Percentiles rank a stretch among this genome's conserved stretches.
Conservation (phyloP, 2,113 vertebrate species). For the Hyaena hyaena region DNA sequence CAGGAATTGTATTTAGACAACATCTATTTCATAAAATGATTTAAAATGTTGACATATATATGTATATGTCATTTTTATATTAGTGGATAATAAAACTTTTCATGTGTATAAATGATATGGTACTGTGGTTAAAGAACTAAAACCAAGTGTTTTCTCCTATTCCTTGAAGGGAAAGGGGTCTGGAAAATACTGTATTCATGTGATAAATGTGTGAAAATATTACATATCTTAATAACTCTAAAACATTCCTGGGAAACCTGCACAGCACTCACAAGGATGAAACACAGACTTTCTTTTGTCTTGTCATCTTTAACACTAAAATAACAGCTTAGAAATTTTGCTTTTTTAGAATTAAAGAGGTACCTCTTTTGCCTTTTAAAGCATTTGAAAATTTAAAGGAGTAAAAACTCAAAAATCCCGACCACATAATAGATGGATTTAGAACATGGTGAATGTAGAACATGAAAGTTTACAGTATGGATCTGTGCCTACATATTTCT, state of each 20-base stretch:
- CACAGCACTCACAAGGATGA: constrained; percentile 41
- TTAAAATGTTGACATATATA: not conserved
- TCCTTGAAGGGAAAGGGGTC: not conserved
- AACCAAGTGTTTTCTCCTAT: not conserved
- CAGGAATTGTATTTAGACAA: not conserved
- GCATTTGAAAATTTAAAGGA: constrained; percentile 85
- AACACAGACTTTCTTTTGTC: constrained; percentile 73
- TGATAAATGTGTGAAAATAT: constrained; percentile 41
- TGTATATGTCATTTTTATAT: not conserved
- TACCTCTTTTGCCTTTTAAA: constrained; percentile 82
- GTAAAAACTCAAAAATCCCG: constrained; percentile 86
- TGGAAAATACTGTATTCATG: constrained; percentile 48
- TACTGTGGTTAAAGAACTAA: not conserved
- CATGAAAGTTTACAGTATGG: constrained; percentile 87
- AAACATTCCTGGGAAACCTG: constrained; percentile 69
- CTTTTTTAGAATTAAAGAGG: constrained; percentile 81
- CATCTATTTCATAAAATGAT: not conserved
- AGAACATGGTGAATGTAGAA: constrained; percentile 85
- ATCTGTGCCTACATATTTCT: constrained; percentile 85
- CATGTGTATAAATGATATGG: not conserved
- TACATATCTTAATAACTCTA: constrained; percentile 56
- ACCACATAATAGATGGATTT: constrained; percentile 87
- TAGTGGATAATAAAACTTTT: not conserved
- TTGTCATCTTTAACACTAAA: constrained; percentile 82
- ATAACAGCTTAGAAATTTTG: constrained; percentile 80